Evolutionary conservation across 1,140 invertebrate genomes (phyloP).

Genomic region (Drosophila tristis): DNA sequence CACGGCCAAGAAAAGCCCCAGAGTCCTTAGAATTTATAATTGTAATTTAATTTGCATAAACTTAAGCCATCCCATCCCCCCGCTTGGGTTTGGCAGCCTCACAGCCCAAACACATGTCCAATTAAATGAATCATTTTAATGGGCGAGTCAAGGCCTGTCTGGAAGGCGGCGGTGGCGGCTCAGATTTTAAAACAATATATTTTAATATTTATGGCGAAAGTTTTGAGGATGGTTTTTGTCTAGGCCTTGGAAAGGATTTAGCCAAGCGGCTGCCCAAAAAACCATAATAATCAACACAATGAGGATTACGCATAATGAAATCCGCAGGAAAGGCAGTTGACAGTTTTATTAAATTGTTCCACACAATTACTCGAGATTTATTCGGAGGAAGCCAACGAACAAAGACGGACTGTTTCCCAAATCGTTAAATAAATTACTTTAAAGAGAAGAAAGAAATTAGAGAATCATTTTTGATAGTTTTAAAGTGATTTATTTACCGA

Average conservation of each 20-base stretch:
- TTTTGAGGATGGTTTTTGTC: slow-evolving; percentile 32
- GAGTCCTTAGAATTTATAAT: slow-evolving; percentile 69
- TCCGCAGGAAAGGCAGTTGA: slow-evolving; percentile 45
- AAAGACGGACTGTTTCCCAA: too few species aligned
- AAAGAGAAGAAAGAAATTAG: too few species aligned
- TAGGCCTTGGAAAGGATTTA: slow-evolving; percentile 46
- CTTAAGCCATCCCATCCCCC: slow-evolving; percentile 32
- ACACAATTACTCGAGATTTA: slow-evolving; percentile 50
- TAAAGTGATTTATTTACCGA: too few species aligned
- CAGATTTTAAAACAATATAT: slow-evolving; percentile 56
- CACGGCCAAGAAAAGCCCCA: neutral
- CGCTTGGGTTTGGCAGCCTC: slow-evolving; percentile 13
- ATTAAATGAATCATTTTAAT: slow-evolving; percentile 69
- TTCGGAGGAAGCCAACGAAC: neutral
- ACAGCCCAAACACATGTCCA: slow-evolving; percentile 47
- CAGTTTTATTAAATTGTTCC: slow-evolving; percentile 67
- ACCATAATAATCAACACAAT: slow-evolving; percentile 45
- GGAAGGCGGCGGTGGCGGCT: slow-evolving; percentile 4
- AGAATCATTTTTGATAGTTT: too few species aligned
- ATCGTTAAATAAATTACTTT: neutral
- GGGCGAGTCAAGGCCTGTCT: slow-evolving; percentile 18
- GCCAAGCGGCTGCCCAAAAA: slow-evolving; percentile 11
- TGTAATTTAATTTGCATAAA: slow-evolving; percentile 79
- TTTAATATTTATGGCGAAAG: slow-evolving; percentile 76
- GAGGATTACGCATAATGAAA: slow-evolving; percentile 39